Evolutionary conservation across 2,113 vertebrate species (phyloP).

Genomic region (Xenotilapia longispinis): DNA sequence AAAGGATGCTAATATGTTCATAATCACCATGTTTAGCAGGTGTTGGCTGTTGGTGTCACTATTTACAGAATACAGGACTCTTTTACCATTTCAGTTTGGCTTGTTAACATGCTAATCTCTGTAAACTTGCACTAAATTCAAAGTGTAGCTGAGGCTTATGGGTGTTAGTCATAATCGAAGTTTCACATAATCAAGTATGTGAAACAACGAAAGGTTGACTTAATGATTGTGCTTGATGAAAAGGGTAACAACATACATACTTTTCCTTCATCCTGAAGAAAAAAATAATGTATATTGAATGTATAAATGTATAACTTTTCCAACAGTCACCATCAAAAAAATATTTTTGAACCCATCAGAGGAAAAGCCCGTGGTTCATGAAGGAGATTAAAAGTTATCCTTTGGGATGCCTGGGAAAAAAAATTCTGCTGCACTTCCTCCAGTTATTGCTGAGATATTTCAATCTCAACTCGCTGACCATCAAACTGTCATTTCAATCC

Average conservation of each 20-base stretch:
- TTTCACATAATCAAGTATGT: neutral
- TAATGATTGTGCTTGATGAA: neutral
- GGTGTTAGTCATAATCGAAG: neutral
- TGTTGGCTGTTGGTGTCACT: neutral
- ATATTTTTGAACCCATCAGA: neutral
- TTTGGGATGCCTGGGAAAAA: neutral
- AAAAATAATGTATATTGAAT: fast-evolving
- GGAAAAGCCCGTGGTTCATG: neutral
- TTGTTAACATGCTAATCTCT: neutral
- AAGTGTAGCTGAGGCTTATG: neutral
- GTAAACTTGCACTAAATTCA: neutral
- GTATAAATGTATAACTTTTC: neutral
- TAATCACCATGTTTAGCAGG: neutral
- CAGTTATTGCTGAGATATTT: neutral
- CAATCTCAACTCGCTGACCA: neutral
- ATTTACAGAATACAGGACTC: neutral
- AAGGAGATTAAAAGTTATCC: neutral
- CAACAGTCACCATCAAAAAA: neutral
- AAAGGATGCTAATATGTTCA: neutral
- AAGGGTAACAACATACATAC: neutral
- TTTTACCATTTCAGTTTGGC: neutral
- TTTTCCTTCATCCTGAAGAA: neutral
- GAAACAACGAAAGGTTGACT: neutral
- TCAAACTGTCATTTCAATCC: neutral
- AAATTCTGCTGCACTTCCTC: neutral